A percentile compares a stretch with the other conserved stretches of the same genome.
These are phyloP conservation scores for Platerodrilus igneus DNA, from an alignment of 2,888 invertebrate genomes.

Conservation along the genomic window DNA sequence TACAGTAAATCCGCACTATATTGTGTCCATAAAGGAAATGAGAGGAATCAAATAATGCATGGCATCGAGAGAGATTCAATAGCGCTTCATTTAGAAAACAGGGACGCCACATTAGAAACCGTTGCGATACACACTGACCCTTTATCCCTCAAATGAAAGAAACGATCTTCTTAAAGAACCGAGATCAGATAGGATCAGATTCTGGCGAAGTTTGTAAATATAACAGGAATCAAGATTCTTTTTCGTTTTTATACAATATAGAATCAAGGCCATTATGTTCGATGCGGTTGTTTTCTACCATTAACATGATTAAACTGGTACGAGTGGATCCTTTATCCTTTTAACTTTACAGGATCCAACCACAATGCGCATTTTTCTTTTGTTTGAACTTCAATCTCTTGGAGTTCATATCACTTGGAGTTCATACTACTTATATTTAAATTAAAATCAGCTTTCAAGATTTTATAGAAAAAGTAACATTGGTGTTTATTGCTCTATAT, in stretches of 20 bases:
- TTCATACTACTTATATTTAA: slow-evolving; percentile 22
- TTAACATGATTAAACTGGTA: slow-evolving; percentile 45
- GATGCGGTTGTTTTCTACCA: slow-evolving; percentile 28
- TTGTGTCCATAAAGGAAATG: slow-evolving; percentile 20
- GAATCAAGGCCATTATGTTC: too few species aligned
- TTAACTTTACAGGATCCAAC: slow-evolving; percentile 34
- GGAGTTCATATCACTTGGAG: slow-evolving; percentile 23
- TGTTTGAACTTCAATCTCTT: slow-evolving; percentile 28
- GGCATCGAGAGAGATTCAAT: slow-evolving; percentile 16
- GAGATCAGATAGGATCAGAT: slow-evolving; percentile 27
- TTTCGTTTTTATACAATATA: too few species aligned
- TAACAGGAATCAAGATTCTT: too few species aligned
- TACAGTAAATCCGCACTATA: too few species aligned
- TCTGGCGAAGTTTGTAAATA: too few species aligned
- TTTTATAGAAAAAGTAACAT: background rate
- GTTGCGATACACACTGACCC: slow-evolving; percentile 19
- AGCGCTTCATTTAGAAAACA: slow-evolving; percentile 5
- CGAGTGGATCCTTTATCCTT: slow-evolving; percentile 37
- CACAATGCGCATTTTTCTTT: slow-evolving; percentile 36
- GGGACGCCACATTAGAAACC: slow-evolving; percentile 12
- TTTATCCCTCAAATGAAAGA: slow-evolving; percentile 25
- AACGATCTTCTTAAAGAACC: slow-evolving; percentile 27
- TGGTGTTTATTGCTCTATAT: too few species aligned
- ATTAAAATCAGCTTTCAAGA: slow-evolving; percentile 19
- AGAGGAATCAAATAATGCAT: slow-evolving; percentile 18